Evolutionary conservation across 2,797 vertebrate genomes (phyloP).

Genomic region (Furcifer pardalis): DNA sequence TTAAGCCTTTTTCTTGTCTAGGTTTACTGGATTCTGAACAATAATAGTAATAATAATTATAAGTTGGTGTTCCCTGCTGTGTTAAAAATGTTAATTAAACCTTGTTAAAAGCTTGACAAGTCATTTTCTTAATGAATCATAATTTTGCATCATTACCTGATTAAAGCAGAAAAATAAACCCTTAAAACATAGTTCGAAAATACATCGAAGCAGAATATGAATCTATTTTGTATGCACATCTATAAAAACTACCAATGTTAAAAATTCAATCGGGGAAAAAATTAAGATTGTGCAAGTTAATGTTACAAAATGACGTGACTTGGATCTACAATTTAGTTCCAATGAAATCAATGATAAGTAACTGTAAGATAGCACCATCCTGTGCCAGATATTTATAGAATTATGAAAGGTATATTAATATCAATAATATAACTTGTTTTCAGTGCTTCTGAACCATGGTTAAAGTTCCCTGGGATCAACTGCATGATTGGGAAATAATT

Average conservation of each 20-base stretch:
- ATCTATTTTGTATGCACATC: background rate
- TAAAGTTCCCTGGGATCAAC: background rate
- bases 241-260: background rate
- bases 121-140: constrained; percentile 41
- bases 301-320: background rate
- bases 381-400: no score
- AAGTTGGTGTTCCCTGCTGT: constrained; percentile 48
- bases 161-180: constrained; percentile 35
- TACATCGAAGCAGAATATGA: constrained; percentile 2
- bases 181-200: constrained; percentile 27
- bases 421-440: background rate
- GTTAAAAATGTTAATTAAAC: constrained; percentile 56
- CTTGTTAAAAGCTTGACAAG: constrained; percentile 39
- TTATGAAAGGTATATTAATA: background rate
- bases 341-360: no score
- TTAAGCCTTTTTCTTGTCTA: constrained; percentile 18
- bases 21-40: constrained; percentile 32
- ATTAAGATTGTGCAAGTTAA: background rate
- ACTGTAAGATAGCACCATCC: no score
- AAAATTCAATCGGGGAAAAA: background rate
- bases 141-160: constrained; percentile 23
- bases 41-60: constrained; percentile 35
- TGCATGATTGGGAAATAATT: background rate
- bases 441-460: background rate
- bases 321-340: background rate